A percentile compares a stretch with the other conserved stretches of the same genome.
Evolutionary conservation across 1,140 invertebrate species (phyloP).

Genomic region (Branchinecta lindahli): DNA sequence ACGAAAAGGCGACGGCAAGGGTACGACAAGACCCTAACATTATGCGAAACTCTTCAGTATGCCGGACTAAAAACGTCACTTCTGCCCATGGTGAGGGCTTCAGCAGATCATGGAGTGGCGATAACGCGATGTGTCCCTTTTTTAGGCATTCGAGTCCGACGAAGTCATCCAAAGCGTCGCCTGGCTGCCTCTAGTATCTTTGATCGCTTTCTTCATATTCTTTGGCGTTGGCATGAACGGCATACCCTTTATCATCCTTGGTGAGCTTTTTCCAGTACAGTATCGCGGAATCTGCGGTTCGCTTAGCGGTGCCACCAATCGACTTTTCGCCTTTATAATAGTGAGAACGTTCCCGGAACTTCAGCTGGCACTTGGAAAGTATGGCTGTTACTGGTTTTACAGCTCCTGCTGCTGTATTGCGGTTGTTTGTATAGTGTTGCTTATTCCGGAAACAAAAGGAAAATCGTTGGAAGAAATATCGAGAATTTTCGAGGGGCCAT

Average conservation of each 20-base stretch:
- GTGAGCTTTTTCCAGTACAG: conserved; percentile 35
- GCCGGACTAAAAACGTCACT: too few relatives aligned
- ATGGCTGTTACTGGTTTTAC: conserved; percentile 54
- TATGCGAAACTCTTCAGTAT: too few relatives aligned
- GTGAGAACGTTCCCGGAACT: conserved; percentile 45
- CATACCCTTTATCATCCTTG: conserved; percentile 37
- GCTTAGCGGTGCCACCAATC: conserved; percentile 32
- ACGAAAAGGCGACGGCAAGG: too few relatives aligned
- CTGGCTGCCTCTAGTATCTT: conserved; percentile 61
- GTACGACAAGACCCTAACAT: too few relatives aligned
- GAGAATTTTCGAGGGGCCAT: conserved; percentile 33
- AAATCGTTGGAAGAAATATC: conserved; percentile 56
- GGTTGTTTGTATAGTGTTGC: conserved; percentile 45
- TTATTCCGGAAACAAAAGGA: conserved; percentile 64
- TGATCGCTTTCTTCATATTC: conserved; percentile 69
- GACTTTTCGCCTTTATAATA: conserved; percentile 34
- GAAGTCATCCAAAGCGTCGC: conserved; percentile 39
- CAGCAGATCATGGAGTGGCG: too few relatives aligned
- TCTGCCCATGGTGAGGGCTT: too few relatives aligned
- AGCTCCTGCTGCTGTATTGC: conserved; percentile 45
- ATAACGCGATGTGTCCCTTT: neutral
- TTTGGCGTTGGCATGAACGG: conserved; percentile 65
- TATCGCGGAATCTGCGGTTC: conserved; percentile 32
- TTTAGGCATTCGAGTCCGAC: conserved; percentile 22
- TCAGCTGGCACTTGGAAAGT: conserved; percentile 37